A percentile compares a stretch with the other conserved stretches of the same genome.
These are phyloP conservation scores for Columba janthina DNA, from an alignment of 2,113 vertebrate species.

Conservation along the genomic window DNA sequence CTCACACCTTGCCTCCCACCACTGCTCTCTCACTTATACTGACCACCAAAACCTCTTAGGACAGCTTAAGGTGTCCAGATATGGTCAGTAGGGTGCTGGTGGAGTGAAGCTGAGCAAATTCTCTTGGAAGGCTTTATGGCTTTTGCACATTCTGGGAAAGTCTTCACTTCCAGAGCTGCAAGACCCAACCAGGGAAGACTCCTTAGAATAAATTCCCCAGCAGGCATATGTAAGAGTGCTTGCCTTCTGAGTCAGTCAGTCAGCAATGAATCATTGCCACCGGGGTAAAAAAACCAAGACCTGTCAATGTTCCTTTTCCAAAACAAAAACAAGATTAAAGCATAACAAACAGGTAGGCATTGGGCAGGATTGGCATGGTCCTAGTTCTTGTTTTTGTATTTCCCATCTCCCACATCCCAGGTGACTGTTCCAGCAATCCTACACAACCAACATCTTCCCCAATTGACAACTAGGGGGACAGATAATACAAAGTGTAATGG, in stretches of 20 bases:
- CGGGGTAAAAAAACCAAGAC: neutral
- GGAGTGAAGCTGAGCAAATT: neutral
- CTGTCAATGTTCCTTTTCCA: neutral
- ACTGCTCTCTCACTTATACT: neutral
- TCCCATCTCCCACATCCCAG: neutral
- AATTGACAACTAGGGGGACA: neutral
- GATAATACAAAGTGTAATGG: neutral
- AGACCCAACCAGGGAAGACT: neutral
- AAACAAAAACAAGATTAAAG: neutral
- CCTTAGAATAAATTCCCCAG: neutral
- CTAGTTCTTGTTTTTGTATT: neutral
- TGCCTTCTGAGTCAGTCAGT: neutral
- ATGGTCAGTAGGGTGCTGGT: neutral
- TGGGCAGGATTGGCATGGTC: neutral
- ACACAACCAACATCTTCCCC: neutral
- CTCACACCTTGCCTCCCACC: neutral
- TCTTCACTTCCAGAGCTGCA: neutral
- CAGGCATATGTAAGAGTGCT: neutral
- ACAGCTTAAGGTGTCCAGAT: neutral
- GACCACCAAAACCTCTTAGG: neutral
- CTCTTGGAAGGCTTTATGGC: neutral
- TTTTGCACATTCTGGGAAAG: neutral
- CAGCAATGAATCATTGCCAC: neutral
- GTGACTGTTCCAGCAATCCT: neutral
- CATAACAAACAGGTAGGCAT: neutral